A percentile compares a stretch with the other conserved stretches of the same genome.
Conservation (phyloP, 2,888 invertebrate genomes). For the Drosophila nr. perissopoda region DNA sequence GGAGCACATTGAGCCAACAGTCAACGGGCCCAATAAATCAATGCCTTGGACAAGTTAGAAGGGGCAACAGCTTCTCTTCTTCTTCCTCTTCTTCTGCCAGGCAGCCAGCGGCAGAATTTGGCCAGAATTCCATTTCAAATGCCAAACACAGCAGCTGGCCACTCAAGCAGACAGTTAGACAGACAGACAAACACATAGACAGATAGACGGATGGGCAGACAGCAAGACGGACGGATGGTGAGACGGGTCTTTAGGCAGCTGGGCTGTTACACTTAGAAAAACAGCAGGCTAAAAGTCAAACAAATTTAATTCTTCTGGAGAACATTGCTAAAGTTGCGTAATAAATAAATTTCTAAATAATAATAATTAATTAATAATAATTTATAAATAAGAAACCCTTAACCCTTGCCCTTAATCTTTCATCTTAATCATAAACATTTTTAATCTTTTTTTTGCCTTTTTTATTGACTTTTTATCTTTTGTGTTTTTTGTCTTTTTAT, state of each 20-base stretch:
- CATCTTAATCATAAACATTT: too few relatives aligned
- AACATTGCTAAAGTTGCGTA: neutral
- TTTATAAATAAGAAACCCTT: too few relatives aligned
- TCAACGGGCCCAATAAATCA: slow-evolving; percentile 72
- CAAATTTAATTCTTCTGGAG: neutral
- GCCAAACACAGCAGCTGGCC: slow-evolving; percentile 69
- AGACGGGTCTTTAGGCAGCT: slow-evolving; percentile 9
- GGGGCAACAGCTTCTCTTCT: slow-evolving; percentile 30
- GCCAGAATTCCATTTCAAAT: slow-evolving; percentile 64
- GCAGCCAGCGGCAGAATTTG: slow-evolving; percentile 8
- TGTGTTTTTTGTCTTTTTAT: neutral
- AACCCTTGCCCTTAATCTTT: too few relatives aligned
- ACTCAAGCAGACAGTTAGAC: slow-evolving; percentile 55
- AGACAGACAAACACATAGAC: slow-evolving; percentile 25
- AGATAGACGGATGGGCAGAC: slow-evolving; percentile 15
- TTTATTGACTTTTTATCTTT: too few relatives aligned
- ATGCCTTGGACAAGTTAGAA: slow-evolving; percentile 57
- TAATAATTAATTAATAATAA: too few relatives aligned
- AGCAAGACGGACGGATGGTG: slow-evolving; percentile 9
- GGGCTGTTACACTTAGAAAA: neutral
- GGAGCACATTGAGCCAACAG: slow-evolving; percentile 39
- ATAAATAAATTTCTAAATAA: accelerated
- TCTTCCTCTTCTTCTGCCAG: neutral
- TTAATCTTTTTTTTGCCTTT: too few relatives aligned
- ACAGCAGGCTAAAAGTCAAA: neutral